A percentile compares a stretch with the other conserved stretches of the same genome.
phyloP scores from a whole-genome alignment of 2,113 vertebrate species.

The Phalacrocorax carbo region DNA sequence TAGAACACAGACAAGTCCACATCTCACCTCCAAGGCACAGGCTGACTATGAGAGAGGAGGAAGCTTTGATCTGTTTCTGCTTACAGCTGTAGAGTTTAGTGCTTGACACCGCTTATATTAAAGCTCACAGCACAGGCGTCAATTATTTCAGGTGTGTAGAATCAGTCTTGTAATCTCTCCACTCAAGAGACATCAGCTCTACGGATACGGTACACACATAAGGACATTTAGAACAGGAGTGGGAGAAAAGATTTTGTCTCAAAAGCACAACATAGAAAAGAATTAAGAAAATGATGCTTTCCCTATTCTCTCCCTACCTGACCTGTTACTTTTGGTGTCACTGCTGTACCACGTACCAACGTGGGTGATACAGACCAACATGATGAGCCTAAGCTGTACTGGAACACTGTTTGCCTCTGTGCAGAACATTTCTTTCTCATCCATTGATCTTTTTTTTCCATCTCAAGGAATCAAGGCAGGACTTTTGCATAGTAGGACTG shows the following conservation, averaged over 20 bases:
- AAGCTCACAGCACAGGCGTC: neutral
- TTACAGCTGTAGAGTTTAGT: neutral
- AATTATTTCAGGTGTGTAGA: neutral
- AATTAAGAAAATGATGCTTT: neutral
- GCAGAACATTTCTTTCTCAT: neutral
- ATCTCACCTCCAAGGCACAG: neutral
- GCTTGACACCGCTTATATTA: neutral
- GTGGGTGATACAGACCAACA: neutral
- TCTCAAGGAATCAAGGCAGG: neutral
- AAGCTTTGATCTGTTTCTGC: neutral
- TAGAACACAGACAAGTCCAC: fast-evolving
- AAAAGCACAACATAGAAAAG: neutral
- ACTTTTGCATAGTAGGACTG: neutral
- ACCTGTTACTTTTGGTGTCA: neutral
- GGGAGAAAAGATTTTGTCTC: neutral
- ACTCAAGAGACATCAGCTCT: neutral
- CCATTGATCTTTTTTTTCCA: neutral
- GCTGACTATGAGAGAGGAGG: neutral
- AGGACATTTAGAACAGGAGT: neutral
- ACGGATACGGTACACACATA: neutral
- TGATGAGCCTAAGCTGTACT: neutral
- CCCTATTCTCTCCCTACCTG: neutral
- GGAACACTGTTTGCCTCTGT: neutral
- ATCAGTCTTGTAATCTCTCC: neutral
- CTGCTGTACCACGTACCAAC: fast-evolving